phyloP scores from a whole-genome alignment of 37 sponge, comb jelly and placozoan genomes.

The Cliona cf. orientalis region DNA sequence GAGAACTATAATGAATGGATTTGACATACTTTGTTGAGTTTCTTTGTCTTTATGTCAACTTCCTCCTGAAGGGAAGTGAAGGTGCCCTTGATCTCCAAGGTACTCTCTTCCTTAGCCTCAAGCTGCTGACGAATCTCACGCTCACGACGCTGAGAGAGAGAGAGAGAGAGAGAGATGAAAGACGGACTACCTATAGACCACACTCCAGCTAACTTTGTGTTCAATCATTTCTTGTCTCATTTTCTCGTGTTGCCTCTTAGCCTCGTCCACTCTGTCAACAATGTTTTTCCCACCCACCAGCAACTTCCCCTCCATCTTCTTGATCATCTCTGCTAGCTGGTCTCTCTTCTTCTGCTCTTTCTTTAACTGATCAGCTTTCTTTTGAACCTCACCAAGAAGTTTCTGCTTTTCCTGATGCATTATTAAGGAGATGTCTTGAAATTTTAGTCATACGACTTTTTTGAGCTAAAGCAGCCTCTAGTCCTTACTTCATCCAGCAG shows the following conservation, averaged over 20 bases:
- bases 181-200: not conserved
- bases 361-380: slow-evolving; percentile 63
- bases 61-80: slow-evolving; percentile 88
- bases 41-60: slow-evolving; percentile 86
- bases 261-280: slow-evolving; percentile 74
- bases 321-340: slow-evolving; percentile 76
- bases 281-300: slow-evolving; percentile 88
- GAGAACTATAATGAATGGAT: not conserved
- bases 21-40: slow-evolving; percentile 80
- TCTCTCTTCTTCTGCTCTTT: slow-evolving; percentile 89
- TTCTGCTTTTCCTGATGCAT: slow-evolving; percentile 71
- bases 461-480: not conserved
- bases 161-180: not conserved
- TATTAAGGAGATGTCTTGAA: not conserved
- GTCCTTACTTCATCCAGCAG: slow-evolving; percentile 80
- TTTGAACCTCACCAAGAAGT: slow-evolving; percentile 64
- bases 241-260: slow-evolving; percentile 73
- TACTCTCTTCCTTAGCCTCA: slow-evolving; percentile 81
- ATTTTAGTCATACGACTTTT: not conserved
- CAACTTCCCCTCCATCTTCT: slow-evolving; percentile 98
- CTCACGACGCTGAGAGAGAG: slow-evolving; percentile 63
- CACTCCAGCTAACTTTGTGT: slow-evolving; percentile 57
- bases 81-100: slow-evolving; percentile 85
- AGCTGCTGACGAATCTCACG: slow-evolving; percentile 86
- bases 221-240: slow-evolving; percentile 80